Conservation (phyloP, 2,113 vertebrate genomes). For the Takifugu flavidus region DNA sequence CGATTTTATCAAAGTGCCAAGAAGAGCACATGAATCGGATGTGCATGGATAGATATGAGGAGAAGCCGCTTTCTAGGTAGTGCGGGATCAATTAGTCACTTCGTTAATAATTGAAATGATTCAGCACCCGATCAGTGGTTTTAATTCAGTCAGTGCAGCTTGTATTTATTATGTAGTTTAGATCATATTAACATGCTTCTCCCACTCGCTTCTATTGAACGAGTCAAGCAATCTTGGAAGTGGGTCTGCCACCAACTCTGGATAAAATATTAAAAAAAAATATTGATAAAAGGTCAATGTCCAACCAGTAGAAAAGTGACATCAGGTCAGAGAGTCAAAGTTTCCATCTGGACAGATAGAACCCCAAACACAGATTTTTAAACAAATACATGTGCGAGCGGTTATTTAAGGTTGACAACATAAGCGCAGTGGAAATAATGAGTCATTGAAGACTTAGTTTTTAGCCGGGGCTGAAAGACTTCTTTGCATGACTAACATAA, state of each 20-base stretch:
- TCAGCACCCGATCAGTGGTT: neutral
- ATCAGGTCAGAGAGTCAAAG: too few relatives aligned
- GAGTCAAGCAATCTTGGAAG: too few relatives aligned
- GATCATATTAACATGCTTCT: too few relatives aligned
- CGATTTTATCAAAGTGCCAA: conserved; percentile 10
- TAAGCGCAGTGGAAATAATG: neutral
- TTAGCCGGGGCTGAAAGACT: conserved; percentile 7
- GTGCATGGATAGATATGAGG: neutral
- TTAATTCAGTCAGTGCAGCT: conserved; percentile 4
- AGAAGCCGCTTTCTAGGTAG: neutral
- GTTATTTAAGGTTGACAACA: neutral
- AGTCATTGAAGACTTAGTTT: neutral
- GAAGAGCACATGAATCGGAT: conserved; percentile 7
- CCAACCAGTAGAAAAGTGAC: too few relatives aligned
- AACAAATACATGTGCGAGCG: neutral
- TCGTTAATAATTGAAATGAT: conserved; percentile 26
- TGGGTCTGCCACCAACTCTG: too few relatives aligned
- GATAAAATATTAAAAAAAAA: too few relatives aligned
- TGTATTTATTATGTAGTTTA: neutral
- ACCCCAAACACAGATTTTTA: neutral
- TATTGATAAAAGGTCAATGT: too few relatives aligned
- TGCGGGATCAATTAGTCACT: conserved; percentile 3
- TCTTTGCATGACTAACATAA: conserved; percentile 7
- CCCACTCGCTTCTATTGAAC: too few relatives aligned
- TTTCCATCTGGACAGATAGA: neutral